Evolutionary conservation across 2,113 vertebrate genomes (phyloP).

Genomic region (Pelecanoides urinatrix): DNA sequence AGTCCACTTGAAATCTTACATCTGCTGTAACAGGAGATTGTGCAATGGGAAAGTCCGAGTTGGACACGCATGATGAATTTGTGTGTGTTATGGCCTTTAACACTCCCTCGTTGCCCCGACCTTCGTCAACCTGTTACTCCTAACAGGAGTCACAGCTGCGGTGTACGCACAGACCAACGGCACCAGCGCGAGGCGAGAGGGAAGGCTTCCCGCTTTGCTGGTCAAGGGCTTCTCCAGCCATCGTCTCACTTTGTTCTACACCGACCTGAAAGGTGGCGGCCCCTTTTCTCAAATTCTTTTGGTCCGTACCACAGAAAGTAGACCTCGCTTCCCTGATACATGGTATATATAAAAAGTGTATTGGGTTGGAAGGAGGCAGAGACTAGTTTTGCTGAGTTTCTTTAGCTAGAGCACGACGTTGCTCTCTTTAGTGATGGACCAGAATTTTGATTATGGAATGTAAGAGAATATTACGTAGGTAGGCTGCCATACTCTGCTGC

Average conservation of each 20-base stretch:
- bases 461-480: background rate
- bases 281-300: background rate
- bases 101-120: background rate
- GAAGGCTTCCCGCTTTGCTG: background rate
- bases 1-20: background rate
- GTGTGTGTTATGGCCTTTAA: background rate
- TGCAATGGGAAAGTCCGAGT: background rate
- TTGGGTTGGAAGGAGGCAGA: background rate
- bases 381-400: background rate
- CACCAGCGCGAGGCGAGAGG: rapidly evolving
- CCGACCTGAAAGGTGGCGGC: rapidly evolving
- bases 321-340: background rate
- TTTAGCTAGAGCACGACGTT: background rate
- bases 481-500: background rate
- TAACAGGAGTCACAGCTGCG: rapidly evolving
- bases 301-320: background rate
- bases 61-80: rapidly evolving
- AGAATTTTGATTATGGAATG: too few species aligned
- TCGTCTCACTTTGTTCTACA: background rate
- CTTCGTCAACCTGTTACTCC: background rate
- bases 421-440: background rate
- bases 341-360: rapidly evolving
- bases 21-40: background rate
- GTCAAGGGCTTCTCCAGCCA: background rate
- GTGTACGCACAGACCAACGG: rapidly evolving